Evolutionary conservation across 2,113 vertebrate species (phyloP).

Genomic region (Neopipo cinnamomea): DNA sequence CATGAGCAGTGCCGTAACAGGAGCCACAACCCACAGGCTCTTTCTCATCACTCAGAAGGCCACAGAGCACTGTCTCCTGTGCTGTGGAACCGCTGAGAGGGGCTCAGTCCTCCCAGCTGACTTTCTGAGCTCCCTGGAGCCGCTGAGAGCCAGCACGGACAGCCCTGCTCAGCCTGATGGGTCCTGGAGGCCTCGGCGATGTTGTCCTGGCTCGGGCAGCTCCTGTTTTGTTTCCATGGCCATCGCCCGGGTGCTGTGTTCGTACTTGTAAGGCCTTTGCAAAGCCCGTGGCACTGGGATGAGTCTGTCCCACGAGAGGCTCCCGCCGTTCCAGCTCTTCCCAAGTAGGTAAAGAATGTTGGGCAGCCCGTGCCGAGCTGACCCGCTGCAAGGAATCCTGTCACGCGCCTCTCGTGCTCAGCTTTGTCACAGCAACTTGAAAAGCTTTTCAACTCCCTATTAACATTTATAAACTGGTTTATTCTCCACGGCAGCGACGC

Average conservation of each 20-base stretch:
- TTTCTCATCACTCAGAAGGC: background rate
- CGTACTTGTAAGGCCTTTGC: background rate
- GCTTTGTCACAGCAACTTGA: background rate
- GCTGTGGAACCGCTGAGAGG: background rate
- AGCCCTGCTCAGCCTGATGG: background rate
- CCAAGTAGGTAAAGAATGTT: conserved; percentile 5
- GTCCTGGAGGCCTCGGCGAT: rapidly evolving
- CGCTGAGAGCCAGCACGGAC: background rate
- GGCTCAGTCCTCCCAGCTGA: rapidly evolving
- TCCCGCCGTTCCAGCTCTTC: background rate
- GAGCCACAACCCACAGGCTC: background rate
- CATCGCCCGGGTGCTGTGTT: rapidly evolving
- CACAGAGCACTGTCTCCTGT: background rate
- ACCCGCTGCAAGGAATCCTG: background rate
- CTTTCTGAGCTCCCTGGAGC: background rate
- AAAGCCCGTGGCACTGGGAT: background rate
- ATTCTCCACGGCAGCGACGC: background rate
- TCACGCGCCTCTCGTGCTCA: rapidly evolving
- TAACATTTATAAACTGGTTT: background rate
- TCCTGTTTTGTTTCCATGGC: rapidly evolving
- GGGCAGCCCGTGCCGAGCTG: background rate
- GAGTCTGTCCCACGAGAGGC: background rate
- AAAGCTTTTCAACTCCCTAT: background rate
- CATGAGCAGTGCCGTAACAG: background rate
- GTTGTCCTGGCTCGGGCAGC: background rate